Conservation (phyloP, 1,140 invertebrate genomes). For the Drosophila insularis region DNA sequence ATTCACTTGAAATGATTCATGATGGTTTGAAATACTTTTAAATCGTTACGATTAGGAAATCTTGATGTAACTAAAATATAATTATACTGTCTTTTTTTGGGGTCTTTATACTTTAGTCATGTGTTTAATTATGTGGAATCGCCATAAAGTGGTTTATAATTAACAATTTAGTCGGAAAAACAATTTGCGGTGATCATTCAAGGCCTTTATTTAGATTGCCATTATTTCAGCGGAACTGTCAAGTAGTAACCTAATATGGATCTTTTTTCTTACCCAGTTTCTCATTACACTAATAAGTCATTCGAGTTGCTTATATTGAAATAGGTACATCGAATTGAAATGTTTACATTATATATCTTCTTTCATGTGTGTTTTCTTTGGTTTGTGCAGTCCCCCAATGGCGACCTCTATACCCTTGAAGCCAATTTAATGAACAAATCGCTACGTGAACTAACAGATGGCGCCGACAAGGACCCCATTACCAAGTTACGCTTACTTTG, state of each 20-base stretch:
- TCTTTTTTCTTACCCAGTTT: too few relatives aligned
- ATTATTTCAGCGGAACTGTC: too few relatives aligned
- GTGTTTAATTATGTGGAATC: neutral
- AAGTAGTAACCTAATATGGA: too few relatives aligned
- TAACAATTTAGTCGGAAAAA: neutral
- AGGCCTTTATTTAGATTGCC: neutral
- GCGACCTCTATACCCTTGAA: conserved; percentile 84
- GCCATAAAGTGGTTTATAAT: neutral
- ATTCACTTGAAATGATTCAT: conserved; percentile 52
- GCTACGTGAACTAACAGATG: conserved; percentile 84
- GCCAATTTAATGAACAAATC: conserved; percentile 92
- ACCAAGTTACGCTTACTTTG: conserved; percentile 93
- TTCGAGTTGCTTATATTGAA: too few relatives aligned
- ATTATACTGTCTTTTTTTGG: neutral
- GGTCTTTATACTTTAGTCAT: neutral
- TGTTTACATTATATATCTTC: conserved; percentile 19
- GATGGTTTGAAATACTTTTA: neutral
- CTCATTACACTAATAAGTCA: too few relatives aligned
- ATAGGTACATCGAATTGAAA: too few relatives aligned
- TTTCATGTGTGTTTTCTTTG: neutral
- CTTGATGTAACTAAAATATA: neutral
- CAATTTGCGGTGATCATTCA: neutral
- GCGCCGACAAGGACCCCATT: conserved; percentile 88
- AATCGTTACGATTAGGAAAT: neutral
- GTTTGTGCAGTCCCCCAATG: conserved; percentile 46